Evolutionary conservation across 1,140 invertebrate species (phyloP), one percentile per base, ranked within the genome.

Genomic region (Laupala kohalensis): DNA sequence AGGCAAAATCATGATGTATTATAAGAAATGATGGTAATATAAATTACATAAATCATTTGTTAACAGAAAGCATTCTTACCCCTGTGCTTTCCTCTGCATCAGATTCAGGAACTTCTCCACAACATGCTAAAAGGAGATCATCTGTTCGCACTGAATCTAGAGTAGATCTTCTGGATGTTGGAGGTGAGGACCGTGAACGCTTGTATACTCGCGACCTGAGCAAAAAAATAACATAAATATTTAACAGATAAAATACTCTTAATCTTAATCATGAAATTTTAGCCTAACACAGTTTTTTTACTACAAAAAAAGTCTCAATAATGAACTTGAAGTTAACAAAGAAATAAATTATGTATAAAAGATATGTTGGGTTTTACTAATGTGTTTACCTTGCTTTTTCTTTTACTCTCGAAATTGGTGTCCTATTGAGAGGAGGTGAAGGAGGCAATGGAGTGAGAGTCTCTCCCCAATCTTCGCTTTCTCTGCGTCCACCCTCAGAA

Each of bases 371-470:
- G 19, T 13, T 9, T 53, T 53, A 2, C 37, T 53, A 13, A 13
- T 9, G 37, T 4, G 29, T 62, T 73, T 73, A 80, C 74, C 90
- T 85, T 24, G 89, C 87, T 75, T 89, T 86, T 72, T 90, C 90
- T 82, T 92, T 93, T 0, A 92, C 90, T 77, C 89, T 85, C 0
- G 90, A 88, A 30, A 93, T 83, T 0, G 89, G 86, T 3, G 88
- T 90, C 71, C 89, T 84, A 70, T 85, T 87, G 3, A 89, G 79
- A 12, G 89, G 86, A 0, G 92, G 91, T 3, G 92, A 92, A 0
- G 91, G 89, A 2, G 91, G 90, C 25, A 90, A 83, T 70, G 80
- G 76, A 19, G 80, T 79, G 62, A 78, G 25, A 19, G 78, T 78
- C 27, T 78, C 77, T n/a, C 79, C 76, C 82, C 81, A 84, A 72